phyloP scores from a whole-genome alignment of 2,797 vertebrate genomes.

The Falco novaeseelandiae region DNA sequence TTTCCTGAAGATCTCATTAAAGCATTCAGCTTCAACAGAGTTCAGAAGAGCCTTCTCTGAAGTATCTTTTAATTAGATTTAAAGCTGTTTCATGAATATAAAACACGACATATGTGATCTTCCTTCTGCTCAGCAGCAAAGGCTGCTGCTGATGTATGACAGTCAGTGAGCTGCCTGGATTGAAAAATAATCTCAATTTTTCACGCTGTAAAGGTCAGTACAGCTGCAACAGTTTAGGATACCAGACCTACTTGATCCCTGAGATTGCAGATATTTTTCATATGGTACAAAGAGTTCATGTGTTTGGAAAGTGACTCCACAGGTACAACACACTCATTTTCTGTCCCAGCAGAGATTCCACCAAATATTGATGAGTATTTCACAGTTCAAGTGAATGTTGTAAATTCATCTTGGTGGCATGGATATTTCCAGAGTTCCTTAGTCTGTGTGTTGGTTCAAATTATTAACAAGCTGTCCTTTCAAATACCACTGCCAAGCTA shows the following conservation, averaged over 20 bases:
- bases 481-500: not conserved
- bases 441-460: not conserved
- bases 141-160: not conserved
- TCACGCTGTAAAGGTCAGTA: not conserved
- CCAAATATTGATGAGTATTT: not conserved
- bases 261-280: not conserved
- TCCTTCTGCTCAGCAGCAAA: not conserved
- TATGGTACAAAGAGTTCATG: not conserved
- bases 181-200: constrained; percentile 9
- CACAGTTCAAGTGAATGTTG: not conserved
- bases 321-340: not conserved
- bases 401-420: not conserved
- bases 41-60: not conserved
- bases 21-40: not conserved
- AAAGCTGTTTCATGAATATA: not conserved
- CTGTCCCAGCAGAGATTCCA: not conserved
- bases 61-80: not conserved
- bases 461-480: not conserved
- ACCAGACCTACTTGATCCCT: not conserved
- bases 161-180: not conserved
- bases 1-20: not conserved
- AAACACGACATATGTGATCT: not conserved
- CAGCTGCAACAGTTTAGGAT: not conserved
- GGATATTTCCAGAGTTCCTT: not conserved
- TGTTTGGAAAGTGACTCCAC: not conserved